Conservation (phyloP, 2,113 vertebrate genomes). For the Corythornis madagascariensis region DNA sequence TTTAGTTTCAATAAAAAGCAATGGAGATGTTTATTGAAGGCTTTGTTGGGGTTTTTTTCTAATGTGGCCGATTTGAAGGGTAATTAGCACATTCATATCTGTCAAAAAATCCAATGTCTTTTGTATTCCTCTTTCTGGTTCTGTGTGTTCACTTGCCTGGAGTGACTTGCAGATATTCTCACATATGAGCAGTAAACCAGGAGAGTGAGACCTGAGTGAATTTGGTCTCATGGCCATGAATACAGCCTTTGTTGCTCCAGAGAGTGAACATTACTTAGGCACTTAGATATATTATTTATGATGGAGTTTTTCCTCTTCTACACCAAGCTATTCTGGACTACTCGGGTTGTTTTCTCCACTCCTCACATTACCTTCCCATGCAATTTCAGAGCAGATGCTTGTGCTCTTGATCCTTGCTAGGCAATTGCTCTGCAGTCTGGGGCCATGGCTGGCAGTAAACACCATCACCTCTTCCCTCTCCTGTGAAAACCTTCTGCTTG, state of each 20-base stretch:
- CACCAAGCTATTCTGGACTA: not conserved
- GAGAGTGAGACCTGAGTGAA: rapidly evolving
- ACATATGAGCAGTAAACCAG: not conserved
- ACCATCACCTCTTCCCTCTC: not conserved
- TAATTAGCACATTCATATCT: not conserved
- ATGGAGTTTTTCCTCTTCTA: not conserved
- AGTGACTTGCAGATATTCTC: too few species aligned
- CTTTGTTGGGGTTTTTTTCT: not conserved
- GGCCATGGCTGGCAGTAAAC: not conserved
- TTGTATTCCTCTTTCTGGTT: not conserved
- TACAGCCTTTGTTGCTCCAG: not conserved
- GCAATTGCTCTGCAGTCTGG: not conserved
- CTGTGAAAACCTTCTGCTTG: not conserved
- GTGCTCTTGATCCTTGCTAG: not conserved
- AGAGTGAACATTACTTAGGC: not conserved
- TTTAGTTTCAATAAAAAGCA: not conserved
- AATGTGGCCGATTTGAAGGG: not conserved
- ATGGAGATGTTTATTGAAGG: not conserved
- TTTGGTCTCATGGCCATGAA: not conserved
- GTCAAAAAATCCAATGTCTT: not conserved
- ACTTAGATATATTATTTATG: rapidly evolving
- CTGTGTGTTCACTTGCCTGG: not conserved
- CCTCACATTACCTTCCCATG: not conserved
- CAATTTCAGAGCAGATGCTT: not conserved
- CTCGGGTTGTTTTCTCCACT: not conserved